phyloP scores from a whole-genome alignment of 2,797 vertebrate species.

The Euthynnus affinis region DNA sequence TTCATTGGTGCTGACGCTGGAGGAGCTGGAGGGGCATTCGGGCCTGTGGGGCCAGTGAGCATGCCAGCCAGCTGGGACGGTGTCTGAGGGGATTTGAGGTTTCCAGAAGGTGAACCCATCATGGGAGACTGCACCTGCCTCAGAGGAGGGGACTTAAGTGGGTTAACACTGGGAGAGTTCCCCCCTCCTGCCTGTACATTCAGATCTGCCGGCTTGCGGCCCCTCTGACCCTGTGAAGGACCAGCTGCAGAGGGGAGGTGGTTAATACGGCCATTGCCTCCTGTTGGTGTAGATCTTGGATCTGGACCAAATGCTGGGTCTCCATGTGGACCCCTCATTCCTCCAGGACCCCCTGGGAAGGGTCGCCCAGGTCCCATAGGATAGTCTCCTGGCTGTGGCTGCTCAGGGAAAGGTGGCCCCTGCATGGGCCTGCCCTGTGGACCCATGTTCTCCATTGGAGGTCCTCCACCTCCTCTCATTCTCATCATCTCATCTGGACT shows the following conservation, averaged over 20 bases:
- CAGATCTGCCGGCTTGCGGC: slow-evolving; percentile 96
- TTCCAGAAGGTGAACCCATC: slow-evolving; percentile 98
- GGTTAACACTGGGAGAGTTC: slow-evolving; percentile 97
- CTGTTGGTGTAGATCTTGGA: slow-evolving; percentile 92
- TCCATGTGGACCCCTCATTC: slow-evolving; percentile 89
- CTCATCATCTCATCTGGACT: slow-evolving; percentile 89
- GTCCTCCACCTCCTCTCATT: slow-evolving; percentile 88
- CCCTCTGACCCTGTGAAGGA: slow-evolving; percentile 88
- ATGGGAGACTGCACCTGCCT: slow-evolving; percentile 99
- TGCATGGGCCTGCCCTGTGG: slow-evolving; percentile 95
- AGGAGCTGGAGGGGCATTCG: slow-evolving; percentile 91
- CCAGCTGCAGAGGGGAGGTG: slow-evolving; percentile 93
- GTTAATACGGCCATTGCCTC: slow-evolving; percentile 93
- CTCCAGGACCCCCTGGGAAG: slow-evolving; percentile 89
- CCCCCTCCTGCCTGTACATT: slow-evolving; percentile 93
- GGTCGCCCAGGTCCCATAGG: slow-evolving; percentile 92
- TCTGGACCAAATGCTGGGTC: slow-evolving; percentile 94
- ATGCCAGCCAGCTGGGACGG: slow-evolving; percentile 98
- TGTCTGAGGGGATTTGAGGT: slow-evolving; percentile 99
- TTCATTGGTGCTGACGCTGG: slow-evolving; percentile 95
- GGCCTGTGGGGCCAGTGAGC: slow-evolving; percentile 93
- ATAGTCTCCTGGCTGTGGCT: slow-evolving; percentile 94
- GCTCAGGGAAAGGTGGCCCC: slow-evolving; percentile 91
- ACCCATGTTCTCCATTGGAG: slow-evolving; percentile 84
- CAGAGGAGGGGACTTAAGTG: slow-evolving; percentile 96